phyloP scores from a whole-genome alignment of 53 echinoderm and acorn worm species.

The Luidia sarsii region DNA sequence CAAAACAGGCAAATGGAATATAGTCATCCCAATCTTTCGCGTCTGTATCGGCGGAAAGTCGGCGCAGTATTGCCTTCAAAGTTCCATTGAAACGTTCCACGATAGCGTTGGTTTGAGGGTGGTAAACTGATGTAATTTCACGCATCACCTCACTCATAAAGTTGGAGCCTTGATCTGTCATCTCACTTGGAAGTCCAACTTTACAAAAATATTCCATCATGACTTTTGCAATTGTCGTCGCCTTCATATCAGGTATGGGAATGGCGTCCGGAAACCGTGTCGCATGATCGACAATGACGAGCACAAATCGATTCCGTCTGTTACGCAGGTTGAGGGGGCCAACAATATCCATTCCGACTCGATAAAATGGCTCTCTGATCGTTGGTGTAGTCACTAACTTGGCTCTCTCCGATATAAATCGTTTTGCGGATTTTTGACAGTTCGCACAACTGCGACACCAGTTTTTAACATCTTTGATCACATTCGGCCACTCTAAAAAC shows the following conservation, averaged over 20 bases:
- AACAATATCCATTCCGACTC: conserved; percentile 55
- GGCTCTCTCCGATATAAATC: background rate
- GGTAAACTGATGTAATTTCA: conserved; percentile 3
- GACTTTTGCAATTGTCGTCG: conserved; percentile 20
- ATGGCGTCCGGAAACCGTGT: conserved; percentile 63
- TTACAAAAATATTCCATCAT: conserved; percentile 17
- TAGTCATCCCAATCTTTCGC: conserved; percentile 7
- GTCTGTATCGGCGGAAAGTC: background rate
- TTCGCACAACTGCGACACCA: conserved; percentile 4
- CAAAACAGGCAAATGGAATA: background rate
- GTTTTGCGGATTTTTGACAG: background rate
- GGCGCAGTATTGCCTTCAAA: background rate
- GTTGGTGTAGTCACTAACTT: background rate
- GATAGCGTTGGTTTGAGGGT: conserved; percentile 9
- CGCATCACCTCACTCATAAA: conserved; percentile 25
- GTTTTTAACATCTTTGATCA: background rate
- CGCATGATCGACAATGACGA: conserved; percentile 53
- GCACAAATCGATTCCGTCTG: conserved; percentile 33
- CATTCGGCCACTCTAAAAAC: conserved; percentile 6
- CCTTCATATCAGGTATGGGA: conserved; percentile 10
- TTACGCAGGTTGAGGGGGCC: conserved; percentile 36
- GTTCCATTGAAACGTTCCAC: conserved; percentile 5
- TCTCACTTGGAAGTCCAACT: conserved; percentile 55
- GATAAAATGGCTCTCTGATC: conserved; percentile 42
- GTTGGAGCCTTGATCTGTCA: conserved; percentile 59